phyloP scores from a whole-genome alignment of 2,888 invertebrate species.

The Tetranychus truncatus region DNA sequence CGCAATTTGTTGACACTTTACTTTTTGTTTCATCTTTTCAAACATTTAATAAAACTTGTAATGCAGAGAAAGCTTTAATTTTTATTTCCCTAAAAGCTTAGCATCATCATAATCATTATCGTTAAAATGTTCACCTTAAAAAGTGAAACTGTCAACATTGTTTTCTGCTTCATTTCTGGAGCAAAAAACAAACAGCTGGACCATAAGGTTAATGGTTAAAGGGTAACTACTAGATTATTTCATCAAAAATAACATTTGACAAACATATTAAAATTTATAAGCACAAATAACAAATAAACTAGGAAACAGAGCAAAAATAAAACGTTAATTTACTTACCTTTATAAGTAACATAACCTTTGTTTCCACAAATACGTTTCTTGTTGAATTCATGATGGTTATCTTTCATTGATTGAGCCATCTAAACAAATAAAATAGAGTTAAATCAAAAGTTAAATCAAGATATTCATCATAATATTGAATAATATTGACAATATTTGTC shows the following conservation, averaged over 20 bases:
- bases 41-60: too few species aligned
- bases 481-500: not conserved
- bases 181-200: not conserved
- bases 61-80: not conserved
- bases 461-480: not conserved
- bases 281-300: not conserved
- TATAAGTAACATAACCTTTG: slow-evolving; percentile 10
- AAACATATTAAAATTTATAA: not conserved
- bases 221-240: not conserved
- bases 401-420: not conserved
- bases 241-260: not conserved
- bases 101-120: not conserved
- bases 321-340: not conserved
- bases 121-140: not conserved
- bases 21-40: too few species aligned
- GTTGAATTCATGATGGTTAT: not conserved
- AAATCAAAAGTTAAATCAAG: too few species aligned
- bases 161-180: not conserved
- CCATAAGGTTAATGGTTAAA: not conserved
- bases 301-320: not conserved
- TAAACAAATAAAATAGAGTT: not conserved
- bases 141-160: not conserved
- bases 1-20: not conserved
- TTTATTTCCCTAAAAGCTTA: not conserved
- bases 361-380: slow-evolving; percentile 4